phyloP scores from a whole-genome alignment of 64 coral and sea anemone genomes.

The Porites australiensis region DNA sequence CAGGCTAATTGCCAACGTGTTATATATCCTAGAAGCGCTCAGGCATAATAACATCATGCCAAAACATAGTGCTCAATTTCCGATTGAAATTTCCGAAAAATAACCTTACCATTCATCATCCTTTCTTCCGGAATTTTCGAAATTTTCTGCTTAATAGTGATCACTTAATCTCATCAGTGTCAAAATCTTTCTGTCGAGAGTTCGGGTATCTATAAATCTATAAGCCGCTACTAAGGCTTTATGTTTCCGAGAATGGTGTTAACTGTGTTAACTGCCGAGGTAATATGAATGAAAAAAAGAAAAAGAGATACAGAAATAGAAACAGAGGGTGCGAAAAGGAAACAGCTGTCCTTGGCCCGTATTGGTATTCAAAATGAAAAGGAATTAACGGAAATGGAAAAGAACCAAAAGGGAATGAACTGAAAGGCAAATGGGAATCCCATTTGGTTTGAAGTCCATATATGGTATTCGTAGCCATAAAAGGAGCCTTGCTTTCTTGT shows the following conservation, averaged over 20 bases:
- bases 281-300: background rate
- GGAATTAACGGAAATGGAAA: background rate
- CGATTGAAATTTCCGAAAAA: too few species aligned
- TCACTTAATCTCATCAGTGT: too few species aligned
- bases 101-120: too few species aligned
- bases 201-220: background rate
- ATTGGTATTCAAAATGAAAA: background rate
- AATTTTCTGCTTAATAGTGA: too few species aligned
- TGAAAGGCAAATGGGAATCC: slow-evolving; percentile 28
- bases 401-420: background rate
- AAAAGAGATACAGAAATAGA: background rate
- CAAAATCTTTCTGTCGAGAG: too few species aligned
- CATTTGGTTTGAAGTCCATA: slow-evolving; percentile 16
- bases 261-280: background rate
- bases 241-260: background rate
- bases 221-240: background rate
- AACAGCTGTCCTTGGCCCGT: too few species aligned
- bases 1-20: too few species aligned
- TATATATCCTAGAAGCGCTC: too few species aligned
- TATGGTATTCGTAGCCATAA: slow-evolving; percentile 35
- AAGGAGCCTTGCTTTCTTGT: slow-evolving; percentile 25
- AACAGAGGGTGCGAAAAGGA: too few species aligned
- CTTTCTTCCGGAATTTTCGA: too few species aligned
- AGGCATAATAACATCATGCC: too few species aligned
- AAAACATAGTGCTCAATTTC: too few species aligned